Evolutionary conservation across 1,140 invertebrate species (phyloP), one percentile per base, ranked within the genome.

Genomic region (Drosophila pachea): DNA sequence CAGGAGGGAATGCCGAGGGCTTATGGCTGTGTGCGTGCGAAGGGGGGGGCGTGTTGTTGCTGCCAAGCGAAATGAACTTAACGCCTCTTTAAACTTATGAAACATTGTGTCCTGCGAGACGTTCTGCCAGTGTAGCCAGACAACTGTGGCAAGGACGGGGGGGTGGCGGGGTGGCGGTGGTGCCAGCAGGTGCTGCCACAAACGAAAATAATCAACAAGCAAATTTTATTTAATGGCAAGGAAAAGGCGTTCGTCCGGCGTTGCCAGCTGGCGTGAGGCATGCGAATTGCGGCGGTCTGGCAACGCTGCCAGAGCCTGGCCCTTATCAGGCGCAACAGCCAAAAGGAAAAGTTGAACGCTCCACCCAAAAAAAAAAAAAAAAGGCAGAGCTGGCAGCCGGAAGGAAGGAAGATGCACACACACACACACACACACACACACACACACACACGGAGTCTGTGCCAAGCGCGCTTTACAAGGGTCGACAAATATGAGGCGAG

Each of bases 401-500:
- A 87, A 87, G 84, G 84, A 84, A 81, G 79, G 73, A 87, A 87
- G 60, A 63, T 60, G 71, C 76, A 74, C 71, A 83, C 66, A 83
- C 65, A 64, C 14, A 66, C 45, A 61, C n/a, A 67, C n/a, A 70
- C 22, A 58, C 58, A 53, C 35, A 63, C 38, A 66, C 22, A 64
- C 4, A 55, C 11, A 58, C 6, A 42, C 16, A 33, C 22, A 64
- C 7, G 2, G 40, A 42, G 40, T 12, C 76, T 79, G 81, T 84
- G 79, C 68, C 79, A 86, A 86, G 76, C 76, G 81, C 76, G 68
- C 68, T 79, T 83, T 84, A 83, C 79, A 83, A 83, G 79, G 79
- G 79, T 84, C 79, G 79, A 83, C 79, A 83, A 83, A 83, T 83
- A 79, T 76, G 79, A 84, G 76, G 76, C 79, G 50, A 74, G 67